Base-by-base conservation (phyloP, 2,888 invertebrate genomes). In the Ametastegia equiseti region DNA sequence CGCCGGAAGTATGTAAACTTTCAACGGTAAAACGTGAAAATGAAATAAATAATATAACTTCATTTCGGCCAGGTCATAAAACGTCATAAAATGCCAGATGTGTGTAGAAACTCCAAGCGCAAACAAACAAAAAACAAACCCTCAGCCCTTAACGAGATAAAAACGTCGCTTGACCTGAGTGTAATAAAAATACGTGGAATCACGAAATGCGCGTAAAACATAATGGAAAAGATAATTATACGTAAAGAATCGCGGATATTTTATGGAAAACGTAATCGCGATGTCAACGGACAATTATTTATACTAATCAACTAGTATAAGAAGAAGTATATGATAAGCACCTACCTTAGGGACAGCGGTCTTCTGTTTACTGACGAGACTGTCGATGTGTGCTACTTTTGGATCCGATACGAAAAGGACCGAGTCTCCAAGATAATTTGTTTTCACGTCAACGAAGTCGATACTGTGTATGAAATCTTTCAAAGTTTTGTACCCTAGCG, bases 341-440 rank as follows among this genome's bases (percentile, higher is more conserved):
- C 33, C n/a, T 75, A 54, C 50, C 73, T 75, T 67, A 23, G 65
- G n/a, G 27, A 23, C 15, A 23, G 23, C 15, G 27, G 23, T 65
- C 57, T 84, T 86, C 54, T 86, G 87, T 3, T 71, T 81, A 36
- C 69, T 63, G 2, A 87, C 84, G 65, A 87, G 81, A 23, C 45
- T 80, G 0, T 82, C 82, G 3, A 86, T 84, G 71, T 87, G 87
- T 11, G 82, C 82, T 0, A 84, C 81, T 75, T 86, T 83, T n/a
- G 82, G 82, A 30, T 83, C 82, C 0, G 36, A 57, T 7, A 84
- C 85, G 15, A 3, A 78, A 15, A 84, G 82, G 4, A 81, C 82
- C 1, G 82, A 42, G 13, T 82, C 60, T 0, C 82, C 75, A 6
- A 81, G 7, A 45, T 42, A 15, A 63, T 79, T 42, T 19, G 19